Evolutionary conservation across 1,140 invertebrate species (phyloP), one percentile per base, ranked within the genome.

Genomic region (Drosophila sp.): DNA sequence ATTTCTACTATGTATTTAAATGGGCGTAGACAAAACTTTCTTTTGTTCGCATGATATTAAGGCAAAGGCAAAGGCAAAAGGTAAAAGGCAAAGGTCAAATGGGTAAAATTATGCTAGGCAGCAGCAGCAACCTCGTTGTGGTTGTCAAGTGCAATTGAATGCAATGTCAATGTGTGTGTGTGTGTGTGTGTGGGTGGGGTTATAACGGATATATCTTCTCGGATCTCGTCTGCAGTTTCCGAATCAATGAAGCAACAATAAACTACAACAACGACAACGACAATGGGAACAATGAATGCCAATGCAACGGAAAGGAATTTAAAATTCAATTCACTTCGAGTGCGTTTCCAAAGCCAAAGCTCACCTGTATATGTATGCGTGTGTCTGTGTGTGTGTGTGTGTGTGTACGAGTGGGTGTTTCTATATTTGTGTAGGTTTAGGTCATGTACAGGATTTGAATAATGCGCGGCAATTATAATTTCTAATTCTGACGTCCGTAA

Each of bases 401-500:
- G 55, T 60, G 27, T 50, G 17, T 33, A 25, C 30, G 32, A 7
- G 40, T 30, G 23, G 3, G 44, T 57, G 50, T 17, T 17, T 17
- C 17, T 17, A 17, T 17, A 17, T 17, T 17, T 33, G 33, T 25
- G 62, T 60, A 55, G 76, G 79, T 86, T 79, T 83, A 87, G 83
- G 83, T 87, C 83, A 87, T 83, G 84, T 83, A 79, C 78, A 79
- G 72, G 79, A 65, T 76, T 83, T 79, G 83, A 87, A 87, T 87
- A 89, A 87, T 79, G 74, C 80, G 83, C 84, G 67, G 79, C 83
- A 89, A 89, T 89, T 90, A 89, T 84, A 84, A 89, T 89, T 89
- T 89, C 85, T 84, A 90, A 89, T 89, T 89, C 84, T 89, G 84
- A 89, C 84, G 84, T 89, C 76, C 72, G 79, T 76, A 78, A 74